phyloP scores from a whole-genome alignment of 2,797 vertebrate species.

The Crocidura indochinensis region DNA sequence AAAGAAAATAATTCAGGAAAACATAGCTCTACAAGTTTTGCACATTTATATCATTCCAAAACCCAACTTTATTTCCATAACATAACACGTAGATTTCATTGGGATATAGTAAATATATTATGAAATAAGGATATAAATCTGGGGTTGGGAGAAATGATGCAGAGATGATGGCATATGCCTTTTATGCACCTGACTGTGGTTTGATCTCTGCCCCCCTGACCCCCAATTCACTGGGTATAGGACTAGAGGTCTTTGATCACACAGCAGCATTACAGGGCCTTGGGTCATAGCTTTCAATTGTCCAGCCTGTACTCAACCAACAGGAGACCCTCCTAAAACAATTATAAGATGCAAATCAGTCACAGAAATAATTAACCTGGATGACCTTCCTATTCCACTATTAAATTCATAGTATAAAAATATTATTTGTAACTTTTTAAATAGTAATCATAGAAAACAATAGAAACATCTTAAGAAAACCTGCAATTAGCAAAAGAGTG shows the following conservation, averaged over 20 bases:
- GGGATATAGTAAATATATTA: not conserved
- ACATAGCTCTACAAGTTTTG: slow-evolving; percentile 19
- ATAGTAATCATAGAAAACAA: not conserved
- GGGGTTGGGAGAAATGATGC: too few species aligned
- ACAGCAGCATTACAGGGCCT: too few species aligned
- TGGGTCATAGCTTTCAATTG: too few species aligned
- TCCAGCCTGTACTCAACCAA: too few species aligned
- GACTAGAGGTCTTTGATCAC: too few species aligned
- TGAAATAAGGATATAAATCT: slow-evolving; percentile 24
- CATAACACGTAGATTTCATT: slow-evolving; percentile 46
- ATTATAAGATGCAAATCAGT: slow-evolving; percentile 27
- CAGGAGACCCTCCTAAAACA: too few species aligned
- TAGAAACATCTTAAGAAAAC: slow-evolving; percentile 50
- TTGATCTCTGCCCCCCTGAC: too few species aligned
- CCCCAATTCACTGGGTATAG: too few species aligned
- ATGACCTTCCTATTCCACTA: slow-evolving; percentile 51
- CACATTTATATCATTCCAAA: slow-evolving; percentile 36
- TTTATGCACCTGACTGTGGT: too few species aligned
- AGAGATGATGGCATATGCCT: too few species aligned
- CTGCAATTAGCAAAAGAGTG: slow-evolving; percentile 53
- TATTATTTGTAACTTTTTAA: slow-evolving; percentile 23
- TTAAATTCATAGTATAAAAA: slow-evolving; percentile 53
- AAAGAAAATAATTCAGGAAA: slow-evolving; percentile 51
- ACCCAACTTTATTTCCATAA: slow-evolving; percentile 54
- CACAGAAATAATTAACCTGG: not conserved